Evolutionary conservation across 2,888 invertebrate genomes (phyloP), one percentile per base, ranked within the genome.

Genomic region (Crematogaster levior): DNA sequence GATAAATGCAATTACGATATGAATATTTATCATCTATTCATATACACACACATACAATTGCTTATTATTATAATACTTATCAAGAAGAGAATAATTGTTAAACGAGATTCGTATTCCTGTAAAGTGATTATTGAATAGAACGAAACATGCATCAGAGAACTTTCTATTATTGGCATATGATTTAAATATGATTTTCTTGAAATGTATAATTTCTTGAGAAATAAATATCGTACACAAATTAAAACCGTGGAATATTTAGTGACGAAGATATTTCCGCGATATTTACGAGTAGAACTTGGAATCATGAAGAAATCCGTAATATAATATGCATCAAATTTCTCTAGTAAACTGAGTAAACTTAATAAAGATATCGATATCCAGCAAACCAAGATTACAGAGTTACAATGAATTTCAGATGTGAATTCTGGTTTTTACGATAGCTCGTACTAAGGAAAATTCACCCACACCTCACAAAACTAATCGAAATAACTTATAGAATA

Each of bases 401-500:
- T 73, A 46, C 9, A 60, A 15, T 27, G 7, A 60, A 48, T 34
- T 74, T 61, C 18, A 46, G 1, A 43, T 5, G 43, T 9, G 30
- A 21, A 21, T 70, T 48, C 12, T 3, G 18, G 21, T 21, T 24
- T 66, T 75, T 51, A 21, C 37, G 27, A 9, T 40, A 40, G 21
- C 4, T 18, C n/a, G 18, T 27, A 40, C 24, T 27, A 10, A 10
- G n/a, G 7, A 48, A 51, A n/a, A 9, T 66, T 75, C 6, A 1
- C 27, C n/a, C n/a, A n/a, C n/a, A n/a, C n/a, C n/a, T 18, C 40
- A 10, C n/a, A 18, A 74, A 66, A 66, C 51, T 75, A 51, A 75
- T 66, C 3, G 24, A 51, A 27, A 24, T 37, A 12, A n/a, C 18
- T 75, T 53, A 68, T 43, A 5, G 43, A 70, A 56, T 66, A 40